Evolutionary conservation across 2,797 vertebrate species (phyloP).

Genomic region (Leucoraja ocellata): DNA sequence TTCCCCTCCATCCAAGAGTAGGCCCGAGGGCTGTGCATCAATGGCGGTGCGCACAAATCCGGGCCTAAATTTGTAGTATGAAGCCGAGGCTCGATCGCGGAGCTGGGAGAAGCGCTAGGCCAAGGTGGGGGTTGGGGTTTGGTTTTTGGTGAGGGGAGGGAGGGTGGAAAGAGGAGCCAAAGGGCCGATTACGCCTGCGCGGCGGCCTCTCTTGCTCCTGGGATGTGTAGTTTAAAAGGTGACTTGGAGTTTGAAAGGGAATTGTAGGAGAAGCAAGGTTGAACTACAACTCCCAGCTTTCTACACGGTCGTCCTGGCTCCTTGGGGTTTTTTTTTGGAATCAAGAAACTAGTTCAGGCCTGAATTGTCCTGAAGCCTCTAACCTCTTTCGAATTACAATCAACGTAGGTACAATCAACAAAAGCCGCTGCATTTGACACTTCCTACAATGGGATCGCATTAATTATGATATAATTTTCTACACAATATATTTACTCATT

Average conservation of each 20-base stretch:
- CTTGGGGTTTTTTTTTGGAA: constrained; percentile 28
- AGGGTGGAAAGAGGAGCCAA: constrained; percentile 61
- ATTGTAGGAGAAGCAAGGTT: constrained; percentile 46
- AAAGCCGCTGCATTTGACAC: constrained; percentile 45
- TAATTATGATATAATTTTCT: neutral
- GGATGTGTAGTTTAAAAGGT: constrained; percentile 65
- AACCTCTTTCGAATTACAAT: neutral
- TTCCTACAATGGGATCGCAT: constrained; percentile 40
- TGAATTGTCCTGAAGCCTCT: constrained; percentile 35
- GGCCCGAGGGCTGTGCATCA: neutral
- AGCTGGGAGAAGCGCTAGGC: constrained; percentile 22
- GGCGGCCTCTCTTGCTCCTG: constrained; percentile 56
- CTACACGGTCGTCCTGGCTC: neutral
- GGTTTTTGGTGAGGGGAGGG: neutral
- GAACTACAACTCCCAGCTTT: constrained; percentile 58
- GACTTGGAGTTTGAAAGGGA: constrained; percentile 47
- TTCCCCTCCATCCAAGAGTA: constrained; percentile 51
- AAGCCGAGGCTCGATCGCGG: constrained; percentile 22
- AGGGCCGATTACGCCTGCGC: constrained; percentile 46
- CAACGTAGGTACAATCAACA: neutral
- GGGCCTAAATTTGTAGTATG: neutral
- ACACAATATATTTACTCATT: neutral
- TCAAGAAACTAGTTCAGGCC: constrained; percentile 36
- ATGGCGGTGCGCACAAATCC: neutral
- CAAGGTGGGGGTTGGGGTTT: neutral